Conservation (phyloP, 2,113 vertebrate species). For the Takifugu flavidus region DNA sequence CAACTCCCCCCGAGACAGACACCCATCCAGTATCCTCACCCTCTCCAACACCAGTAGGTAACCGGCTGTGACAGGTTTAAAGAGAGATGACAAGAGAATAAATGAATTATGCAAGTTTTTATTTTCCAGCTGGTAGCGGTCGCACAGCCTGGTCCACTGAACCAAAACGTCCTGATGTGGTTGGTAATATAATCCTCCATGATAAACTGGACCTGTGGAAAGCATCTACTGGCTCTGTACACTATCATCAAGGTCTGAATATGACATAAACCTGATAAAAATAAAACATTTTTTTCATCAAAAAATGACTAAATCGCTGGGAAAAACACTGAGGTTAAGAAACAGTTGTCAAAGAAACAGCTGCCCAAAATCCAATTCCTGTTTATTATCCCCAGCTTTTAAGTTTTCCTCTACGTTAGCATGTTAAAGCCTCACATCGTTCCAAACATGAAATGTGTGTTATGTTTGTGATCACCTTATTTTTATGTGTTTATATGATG, state of each 20-base stretch:
- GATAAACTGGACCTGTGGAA: conserved; percentile 68
- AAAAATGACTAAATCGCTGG: not conserved
- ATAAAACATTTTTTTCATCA: not conserved
- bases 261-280: too few relatives aligned
- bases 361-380: too few relatives aligned
- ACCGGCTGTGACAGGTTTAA: not conserved
- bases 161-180: conserved; percentile 23
- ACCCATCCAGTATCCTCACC: conserved; percentile 70
- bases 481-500: too few relatives aligned
- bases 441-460: too few relatives aligned
- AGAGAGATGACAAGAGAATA: not conserved
- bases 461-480: too few relatives aligned
- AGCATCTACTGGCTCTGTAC: conserved; percentile 31
- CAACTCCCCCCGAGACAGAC: conserved; percentile 24
- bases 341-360: too few relatives aligned
- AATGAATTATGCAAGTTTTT: not conserved
- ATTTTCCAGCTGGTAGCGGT: conserved; percentile 62
- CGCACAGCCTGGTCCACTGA: conserved; percentile 35
- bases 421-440: too few relatives aligned
- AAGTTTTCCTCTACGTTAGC: too few relatives aligned
- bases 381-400: too few relatives aligned
- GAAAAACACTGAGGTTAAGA: not conserved
- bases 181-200: conserved; percentile 69
- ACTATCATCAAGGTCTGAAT: conserved; percentile 67
- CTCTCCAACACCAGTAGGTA: conserved; percentile 62